Evolutionary conservation across 2,797 vertebrate genomes (phyloP).

Genomic region (Darevskia nairensis): DNA sequence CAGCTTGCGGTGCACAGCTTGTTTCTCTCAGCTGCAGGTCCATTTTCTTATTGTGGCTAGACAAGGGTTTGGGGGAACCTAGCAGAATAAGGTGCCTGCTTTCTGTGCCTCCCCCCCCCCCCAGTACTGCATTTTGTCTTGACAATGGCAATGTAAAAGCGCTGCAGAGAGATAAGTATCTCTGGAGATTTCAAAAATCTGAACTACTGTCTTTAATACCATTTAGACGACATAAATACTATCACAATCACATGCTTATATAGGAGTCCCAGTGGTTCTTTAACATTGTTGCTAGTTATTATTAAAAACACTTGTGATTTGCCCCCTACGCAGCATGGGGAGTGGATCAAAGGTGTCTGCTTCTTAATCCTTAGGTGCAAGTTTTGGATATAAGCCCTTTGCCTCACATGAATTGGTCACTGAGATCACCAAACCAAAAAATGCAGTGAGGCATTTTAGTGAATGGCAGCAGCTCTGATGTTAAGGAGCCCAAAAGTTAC

Average conservation of each 20-base stretch:
- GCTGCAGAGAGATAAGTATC: neutral
- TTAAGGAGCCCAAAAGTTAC: neutral
- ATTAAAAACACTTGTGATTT: neutral
- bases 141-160: conserved; percentile 57
- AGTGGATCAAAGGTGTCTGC: neutral
- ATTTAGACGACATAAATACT: neutral
- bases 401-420: neutral
- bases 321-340: neutral
- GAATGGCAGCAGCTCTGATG: neutral
- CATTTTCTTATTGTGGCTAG: conserved; percentile 64
- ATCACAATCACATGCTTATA: neutral
- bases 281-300: neutral
- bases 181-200: neutral
- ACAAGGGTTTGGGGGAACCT: conserved; percentile 38
- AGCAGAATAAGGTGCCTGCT: conserved; percentile 67
- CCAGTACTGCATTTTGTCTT: conserved; percentile 72
- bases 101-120: conserved; percentile 77
- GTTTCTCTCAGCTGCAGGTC: conserved; percentile 68
- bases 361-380: neutral
- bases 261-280: neutral
- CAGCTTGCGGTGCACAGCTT: conserved; percentile 66
- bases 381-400: neutral
- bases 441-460: neutral
- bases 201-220: neutral
- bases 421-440: neutral